phyloP scores from a whole-genome alignment of 2,888 invertebrate species.

The Caenorhabditis sp. region DNA sequence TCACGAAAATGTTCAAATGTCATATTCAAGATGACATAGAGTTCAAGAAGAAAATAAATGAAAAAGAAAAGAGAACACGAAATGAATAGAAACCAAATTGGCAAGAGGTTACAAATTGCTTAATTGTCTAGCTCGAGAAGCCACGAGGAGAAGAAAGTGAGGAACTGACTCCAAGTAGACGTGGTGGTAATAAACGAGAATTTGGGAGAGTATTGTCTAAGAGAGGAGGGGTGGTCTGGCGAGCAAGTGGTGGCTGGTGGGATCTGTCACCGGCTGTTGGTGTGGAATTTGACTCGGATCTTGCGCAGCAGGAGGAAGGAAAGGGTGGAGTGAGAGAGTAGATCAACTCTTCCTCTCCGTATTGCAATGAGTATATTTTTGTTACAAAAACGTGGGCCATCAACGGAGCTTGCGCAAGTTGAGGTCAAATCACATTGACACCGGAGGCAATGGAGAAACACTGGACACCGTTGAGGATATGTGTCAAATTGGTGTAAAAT shows the following conservation, averaged over 20 bases:
- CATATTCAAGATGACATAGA: too few species aligned
- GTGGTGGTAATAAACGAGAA: constrained; percentile 40
- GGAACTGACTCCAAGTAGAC: constrained; percentile 33
- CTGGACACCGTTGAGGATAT: constrained; percentile 15
- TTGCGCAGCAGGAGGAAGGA: constrained; percentile 35
- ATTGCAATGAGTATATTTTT: constrained; percentile 2
- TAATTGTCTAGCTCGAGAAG: constrained; percentile 48
- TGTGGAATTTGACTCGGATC: constrained; percentile 57
- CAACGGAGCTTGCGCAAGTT: constrained; percentile 37
- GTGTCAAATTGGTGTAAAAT: constrained; percentile 50
- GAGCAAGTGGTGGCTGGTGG: constrained; percentile 38
- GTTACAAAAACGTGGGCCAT: constrained; percentile 49
- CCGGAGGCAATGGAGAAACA: neutral
- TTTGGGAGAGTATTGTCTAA: constrained; percentile 3
- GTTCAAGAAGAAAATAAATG: constrained; percentile 15
- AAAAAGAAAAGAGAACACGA: constrained; percentile 22
- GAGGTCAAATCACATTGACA: constrained; percentile 33
- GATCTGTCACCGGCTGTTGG: constrained; percentile 39
- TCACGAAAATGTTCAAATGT: too few species aligned
- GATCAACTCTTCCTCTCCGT: constrained; percentile 26
- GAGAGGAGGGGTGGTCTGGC: constrained; percentile 38
- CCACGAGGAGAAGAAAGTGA: neutral
- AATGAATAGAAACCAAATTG: constrained; percentile 60
- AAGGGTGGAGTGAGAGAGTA: constrained; percentile 19
- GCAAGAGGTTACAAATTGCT: constrained; percentile 39